Conservation (phyloP, 2,888 invertebrate species). For the Drosophila sordidula region DNA sequence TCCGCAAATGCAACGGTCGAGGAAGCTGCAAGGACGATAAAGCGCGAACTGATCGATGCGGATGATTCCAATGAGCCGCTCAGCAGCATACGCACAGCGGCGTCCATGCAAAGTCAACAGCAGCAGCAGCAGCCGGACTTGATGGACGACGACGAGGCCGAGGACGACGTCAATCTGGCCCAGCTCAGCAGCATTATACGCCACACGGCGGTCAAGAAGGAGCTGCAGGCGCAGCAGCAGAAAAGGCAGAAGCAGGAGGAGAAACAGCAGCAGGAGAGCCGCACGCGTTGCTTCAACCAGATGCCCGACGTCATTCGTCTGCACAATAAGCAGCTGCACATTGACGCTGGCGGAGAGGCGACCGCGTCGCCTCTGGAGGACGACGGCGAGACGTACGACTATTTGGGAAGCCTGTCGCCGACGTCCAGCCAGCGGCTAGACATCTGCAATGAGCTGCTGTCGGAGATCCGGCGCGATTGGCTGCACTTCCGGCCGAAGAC, state of each 20-base stretch:
- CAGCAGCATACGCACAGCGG: slow-evolving; percentile 75
- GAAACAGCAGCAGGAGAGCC: slow-evolving; percentile 42
- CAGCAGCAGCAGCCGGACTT: slow-evolving; percentile 33
- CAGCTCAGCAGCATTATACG: slow-evolving; percentile 83
- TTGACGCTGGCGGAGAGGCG: slow-evolving; percentile 45
- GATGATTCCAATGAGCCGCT: slow-evolving; percentile 82
- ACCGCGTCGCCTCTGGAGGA: slow-evolving; percentile 27
- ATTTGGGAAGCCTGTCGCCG: slow-evolving; percentile 78
- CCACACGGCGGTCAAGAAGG: slow-evolving; percentile 81
- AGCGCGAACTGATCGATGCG: slow-evolving; percentile 82
- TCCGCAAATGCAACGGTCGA: slow-evolving; percentile 37
- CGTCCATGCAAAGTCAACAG: slow-evolving; percentile 38
- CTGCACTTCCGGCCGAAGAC: slow-evolving; percentile 85
- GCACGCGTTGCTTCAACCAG: slow-evolving; percentile 67
- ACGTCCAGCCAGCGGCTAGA: slow-evolving; percentile 82
- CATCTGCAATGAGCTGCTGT: slow-evolving; percentile 82
- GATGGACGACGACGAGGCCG: slow-evolving; percentile 78
- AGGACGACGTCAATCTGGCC: slow-evolving; percentile 84
- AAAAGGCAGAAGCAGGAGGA: slow-evolving; percentile 41
- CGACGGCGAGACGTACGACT: slow-evolving; percentile 59
- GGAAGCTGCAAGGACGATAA: slow-evolving; percentile 76
- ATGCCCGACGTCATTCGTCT: slow-evolving; percentile 80
- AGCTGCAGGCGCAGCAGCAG: slow-evolving; percentile 67
- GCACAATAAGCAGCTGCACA: slow-evolving; percentile 58
- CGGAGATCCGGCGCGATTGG: slow-evolving; percentile 84